These are phyloP conservation scores for Mareca penelope DNA, from an alignment of 2,797 vertebrate species.

Conservation along the genomic window DNA sequence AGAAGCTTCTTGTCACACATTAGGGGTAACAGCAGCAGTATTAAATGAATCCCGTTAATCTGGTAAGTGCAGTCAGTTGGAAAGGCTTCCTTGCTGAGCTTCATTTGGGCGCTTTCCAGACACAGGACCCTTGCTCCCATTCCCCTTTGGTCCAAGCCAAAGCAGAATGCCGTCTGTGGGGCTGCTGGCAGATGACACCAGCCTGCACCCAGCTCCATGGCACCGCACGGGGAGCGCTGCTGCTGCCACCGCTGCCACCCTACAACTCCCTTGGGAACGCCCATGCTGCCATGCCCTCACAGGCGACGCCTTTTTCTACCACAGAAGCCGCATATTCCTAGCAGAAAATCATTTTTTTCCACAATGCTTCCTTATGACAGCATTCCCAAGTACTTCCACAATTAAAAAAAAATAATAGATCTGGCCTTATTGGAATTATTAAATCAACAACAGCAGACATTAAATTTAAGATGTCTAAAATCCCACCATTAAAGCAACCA, in stretches of 20 bases:
- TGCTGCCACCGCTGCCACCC: background rate
- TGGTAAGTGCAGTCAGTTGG: accelerated
- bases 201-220: background rate
- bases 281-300: background rate
- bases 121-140: background rate
- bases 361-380: background rate
- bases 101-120: background rate
- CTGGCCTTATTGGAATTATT: background rate
- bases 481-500: background rate
- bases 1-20: background rate
- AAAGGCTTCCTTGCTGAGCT: background rate
- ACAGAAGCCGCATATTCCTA: background rate
- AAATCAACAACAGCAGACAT: background rate
- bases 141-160: background rate
- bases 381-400: background rate
- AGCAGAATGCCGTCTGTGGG: accelerated
- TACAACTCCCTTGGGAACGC: background rate
- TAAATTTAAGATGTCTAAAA: background rate
- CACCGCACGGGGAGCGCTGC: background rate
- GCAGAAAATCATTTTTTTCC: background rate
- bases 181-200: background rate
- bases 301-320: background rate
- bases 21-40: background rate
- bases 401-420: background rate
- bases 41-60: background rate